These are phyloP conservation scores for Junonia oenone DNA, from an alignment of 2,888 invertebrate genomes.

Conservation along the genomic window DNA sequence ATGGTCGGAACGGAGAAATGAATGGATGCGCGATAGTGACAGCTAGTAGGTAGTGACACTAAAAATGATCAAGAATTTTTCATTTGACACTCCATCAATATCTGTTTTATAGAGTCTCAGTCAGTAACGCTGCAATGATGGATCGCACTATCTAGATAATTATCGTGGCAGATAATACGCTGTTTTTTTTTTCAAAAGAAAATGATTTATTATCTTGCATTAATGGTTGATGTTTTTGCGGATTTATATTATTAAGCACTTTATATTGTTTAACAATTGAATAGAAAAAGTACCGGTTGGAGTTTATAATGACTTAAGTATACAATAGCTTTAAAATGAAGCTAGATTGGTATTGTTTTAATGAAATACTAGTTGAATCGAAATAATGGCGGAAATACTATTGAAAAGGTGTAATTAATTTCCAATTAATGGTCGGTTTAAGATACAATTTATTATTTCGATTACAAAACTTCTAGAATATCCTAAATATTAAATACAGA, in stretches of 20 bases:
- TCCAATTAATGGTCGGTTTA: background rate
- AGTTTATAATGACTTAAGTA: background rate
- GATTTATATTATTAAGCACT: background rate
- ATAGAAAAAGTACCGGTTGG: background rate
- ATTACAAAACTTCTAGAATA: background rate
- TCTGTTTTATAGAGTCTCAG: conserved; percentile 35
- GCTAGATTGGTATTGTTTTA: background rate
- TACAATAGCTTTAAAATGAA: background rate
- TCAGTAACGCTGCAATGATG: conserved; percentile 11
- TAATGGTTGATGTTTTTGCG: conserved; percentile 14
- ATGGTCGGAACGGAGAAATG: conserved; percentile 49
- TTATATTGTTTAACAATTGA: conserved; percentile 1
- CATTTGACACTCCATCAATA: conserved; percentile 68
- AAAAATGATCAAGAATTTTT: conserved; percentile 61
- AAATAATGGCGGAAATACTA: background rate
- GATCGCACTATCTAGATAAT: conserved; percentile 17
- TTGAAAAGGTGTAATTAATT: background rate
- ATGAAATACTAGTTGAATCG: background rate
- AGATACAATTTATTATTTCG: background rate
- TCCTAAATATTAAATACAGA: too few relatives aligned
- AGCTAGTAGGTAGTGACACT: conserved; percentile 58
- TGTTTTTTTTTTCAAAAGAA: conserved; percentile 8
- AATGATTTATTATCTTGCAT: conserved; percentile 20
- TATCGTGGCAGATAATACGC: conserved; percentile 21
- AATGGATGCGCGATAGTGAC: conserved; percentile 56